These are phyloP conservation scores for Yponomeuta plumbellus DNA, from an alignment of 2,888 invertebrate species.

Conservation along the genomic window DNA sequence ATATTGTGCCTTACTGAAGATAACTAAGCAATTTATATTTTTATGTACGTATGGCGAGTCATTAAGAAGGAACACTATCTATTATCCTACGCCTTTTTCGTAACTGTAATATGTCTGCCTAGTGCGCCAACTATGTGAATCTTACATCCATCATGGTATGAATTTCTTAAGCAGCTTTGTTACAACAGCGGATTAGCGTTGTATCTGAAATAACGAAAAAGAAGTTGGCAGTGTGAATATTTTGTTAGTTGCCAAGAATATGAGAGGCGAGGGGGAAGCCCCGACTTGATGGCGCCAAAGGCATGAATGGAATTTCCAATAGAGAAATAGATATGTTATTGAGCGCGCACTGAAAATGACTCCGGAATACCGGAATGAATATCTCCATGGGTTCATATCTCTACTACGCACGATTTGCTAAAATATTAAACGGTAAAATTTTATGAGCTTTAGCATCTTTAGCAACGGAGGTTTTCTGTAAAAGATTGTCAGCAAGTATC, in stretches of 20 bases:
- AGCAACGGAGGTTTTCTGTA: too few species aligned
- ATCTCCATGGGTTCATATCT: not conserved
- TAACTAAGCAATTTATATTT: too few species aligned
- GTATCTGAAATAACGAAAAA: not conserved
- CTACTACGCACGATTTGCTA: not conserved
- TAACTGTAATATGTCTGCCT: too few species aligned
- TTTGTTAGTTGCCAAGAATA: constrained; percentile 1
- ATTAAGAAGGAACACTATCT: too few species aligned
- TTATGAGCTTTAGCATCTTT: too few species aligned
- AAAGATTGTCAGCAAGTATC: too few species aligned
- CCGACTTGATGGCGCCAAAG: not conserved
- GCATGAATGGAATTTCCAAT: not conserved
- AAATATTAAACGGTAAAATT: too few species aligned
- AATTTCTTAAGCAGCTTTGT: not conserved
- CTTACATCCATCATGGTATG: not conserved
- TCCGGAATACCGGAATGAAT: not conserved
- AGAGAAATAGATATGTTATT: constrained; percentile 3
- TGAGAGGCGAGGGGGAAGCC: not conserved
- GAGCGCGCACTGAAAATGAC: not conserved
- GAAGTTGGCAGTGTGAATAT: not conserved
- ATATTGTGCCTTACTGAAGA: too few species aligned
- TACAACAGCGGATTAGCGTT: not conserved
- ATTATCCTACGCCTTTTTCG: too few species aligned
- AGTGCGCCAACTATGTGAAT: too few species aligned
- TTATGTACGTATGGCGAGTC: too few species aligned